Evolutionary conservation across 1,140 invertebrate genomes (phyloP).

Genomic region (Brachystomella parvula): DNA sequence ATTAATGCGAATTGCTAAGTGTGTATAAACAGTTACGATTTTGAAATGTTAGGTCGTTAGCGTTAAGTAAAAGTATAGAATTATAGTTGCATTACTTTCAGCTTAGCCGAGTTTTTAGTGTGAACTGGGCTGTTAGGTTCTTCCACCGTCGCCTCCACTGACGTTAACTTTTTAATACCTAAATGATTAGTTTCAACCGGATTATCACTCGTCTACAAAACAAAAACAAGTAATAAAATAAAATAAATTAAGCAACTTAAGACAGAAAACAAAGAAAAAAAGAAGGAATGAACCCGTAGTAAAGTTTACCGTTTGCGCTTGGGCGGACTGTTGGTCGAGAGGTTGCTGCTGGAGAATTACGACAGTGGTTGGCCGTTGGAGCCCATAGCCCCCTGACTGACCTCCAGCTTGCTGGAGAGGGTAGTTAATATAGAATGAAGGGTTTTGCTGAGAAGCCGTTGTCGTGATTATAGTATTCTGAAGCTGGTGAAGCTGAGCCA

Average conservation of each 20-base stretch:
- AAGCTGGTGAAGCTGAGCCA: not conserved
- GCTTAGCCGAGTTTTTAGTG: not conserved
- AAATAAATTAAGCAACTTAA: conserved; percentile 3
- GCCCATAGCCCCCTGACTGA: not conserved
- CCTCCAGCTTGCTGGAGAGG: not conserved
- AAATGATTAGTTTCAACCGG: not conserved
- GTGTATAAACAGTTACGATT: too few relatives aligned
- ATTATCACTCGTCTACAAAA: conserved; percentile 9
- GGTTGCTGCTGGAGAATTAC: not conserved
- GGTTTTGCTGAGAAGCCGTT: not conserved
- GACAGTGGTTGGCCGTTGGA: not conserved
- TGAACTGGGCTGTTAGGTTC: not conserved
- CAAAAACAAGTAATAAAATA: not conserved
- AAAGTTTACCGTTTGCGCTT: not conserved
- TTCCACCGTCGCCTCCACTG: not conserved
- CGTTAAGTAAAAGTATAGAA: too few relatives aligned
- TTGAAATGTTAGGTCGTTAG: too few relatives aligned
- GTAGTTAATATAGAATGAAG: conserved; percentile 1
- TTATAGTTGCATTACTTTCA: not conserved
- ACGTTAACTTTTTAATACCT: not conserved
- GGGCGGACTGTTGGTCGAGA: not conserved
- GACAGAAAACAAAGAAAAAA: not conserved
- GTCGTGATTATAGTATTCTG: not conserved
- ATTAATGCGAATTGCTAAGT: too few relatives aligned
- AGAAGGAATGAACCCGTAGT: not conserved